Evolutionary conservation across 2,888 invertebrate species (phyloP), one percentile per base, ranked within the genome.

Genomic region (Caenorhabditis doughertyi): DNA sequence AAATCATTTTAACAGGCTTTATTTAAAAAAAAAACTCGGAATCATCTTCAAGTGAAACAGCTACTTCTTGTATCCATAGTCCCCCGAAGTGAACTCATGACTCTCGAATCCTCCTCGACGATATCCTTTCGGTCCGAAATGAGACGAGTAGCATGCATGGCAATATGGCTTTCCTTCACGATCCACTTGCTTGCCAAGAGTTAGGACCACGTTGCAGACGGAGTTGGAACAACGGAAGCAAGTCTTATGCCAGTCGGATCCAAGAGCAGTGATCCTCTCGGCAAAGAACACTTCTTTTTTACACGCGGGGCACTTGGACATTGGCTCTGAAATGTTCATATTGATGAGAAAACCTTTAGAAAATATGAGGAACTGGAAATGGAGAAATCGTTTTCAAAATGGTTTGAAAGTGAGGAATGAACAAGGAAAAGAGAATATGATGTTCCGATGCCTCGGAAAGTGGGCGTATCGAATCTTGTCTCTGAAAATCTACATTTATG

Each of bases 201-300:
- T 13, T 8, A 60, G 16, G 27, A 60, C 3, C 1, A 42, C 23
- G 11, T 60, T 42, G 23, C 60, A 60, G 1, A 1, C 8, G 16
- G 16, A 0, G 39, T 42, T 42, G 16, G 60, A n/a, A 27, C 60
- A 60, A 8, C n/a, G 25, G n/a, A 60, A 60, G 9, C 60, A 60
- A 1, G 27, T 23, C 25, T 42, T 42, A 27, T 60, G 60, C 42
- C 42, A 60, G 39, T 42, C 60, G 1, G 44, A 42, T 60, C 60
- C 60, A 9, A 42, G 44, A 27, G 60, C 27, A 5, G n/a, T 8
- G 25, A 60, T n/a, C n/a, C 27, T 60, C 13, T 42, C 60, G 27
- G 42, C 60, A 8, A 60, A 44, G n/a, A 5, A 60, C n/a, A 60
- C 42, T 7, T 16, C 25, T 16, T 42, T 44, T 5, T n/a, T 9